Percentiles rank a stretch among this genome's conserved stretches.
phyloP scores from a whole-genome alignment of 2,797 vertebrate genomes.

The Pterois miles region DNA sequence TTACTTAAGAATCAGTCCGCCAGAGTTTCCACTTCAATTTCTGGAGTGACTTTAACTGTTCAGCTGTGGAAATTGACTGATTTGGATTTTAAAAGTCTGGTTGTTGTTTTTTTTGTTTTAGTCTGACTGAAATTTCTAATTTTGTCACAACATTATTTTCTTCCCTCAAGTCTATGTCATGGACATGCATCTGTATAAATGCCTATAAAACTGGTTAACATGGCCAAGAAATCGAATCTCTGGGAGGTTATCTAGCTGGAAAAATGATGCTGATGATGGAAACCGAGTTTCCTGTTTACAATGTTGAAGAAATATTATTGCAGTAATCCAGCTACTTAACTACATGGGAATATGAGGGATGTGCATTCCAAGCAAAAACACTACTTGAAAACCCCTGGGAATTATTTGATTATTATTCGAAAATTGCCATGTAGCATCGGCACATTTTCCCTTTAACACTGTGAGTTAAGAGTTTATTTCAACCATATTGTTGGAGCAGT shows the following conservation, averaged over 20 bases:
- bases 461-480: no score
- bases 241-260: neutral
- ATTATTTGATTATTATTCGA: no score
- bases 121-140: neutral
- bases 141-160: neutral
- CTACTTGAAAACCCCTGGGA: no score
- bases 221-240: neutral
- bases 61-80: neutral
- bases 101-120: neutral
- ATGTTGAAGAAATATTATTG: neutral
- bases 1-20: no score
- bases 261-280: neutral
- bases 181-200: neutral
- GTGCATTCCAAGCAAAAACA: no score
- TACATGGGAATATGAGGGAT: no score
- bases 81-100: neutral
- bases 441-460: no score
- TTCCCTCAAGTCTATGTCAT: neutral
- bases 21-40: no score
- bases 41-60: no score
- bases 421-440: no score
- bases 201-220: neutral
- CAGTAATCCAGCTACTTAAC: neutral
- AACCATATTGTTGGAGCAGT: no score
- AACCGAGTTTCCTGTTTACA: neutral